These are phyloP conservation scores for Numenius phaeopus DNA, from an alignment of 2,797 vertebrate genomes.

Conservation along the genomic window DNA sequence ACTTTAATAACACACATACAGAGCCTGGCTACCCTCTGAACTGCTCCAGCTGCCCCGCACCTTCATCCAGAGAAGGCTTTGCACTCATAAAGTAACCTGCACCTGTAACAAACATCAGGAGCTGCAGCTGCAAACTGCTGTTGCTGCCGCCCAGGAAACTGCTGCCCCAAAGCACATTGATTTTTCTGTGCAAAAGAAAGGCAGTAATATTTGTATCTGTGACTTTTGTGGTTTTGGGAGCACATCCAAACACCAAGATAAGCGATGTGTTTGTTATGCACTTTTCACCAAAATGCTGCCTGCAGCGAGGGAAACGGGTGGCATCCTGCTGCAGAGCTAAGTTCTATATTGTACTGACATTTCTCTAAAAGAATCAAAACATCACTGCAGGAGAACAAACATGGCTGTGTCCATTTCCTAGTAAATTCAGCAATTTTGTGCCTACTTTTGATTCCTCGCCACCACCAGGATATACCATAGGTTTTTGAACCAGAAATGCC, in stretches of 20 bases:
- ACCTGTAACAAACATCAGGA: background rate
- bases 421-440: background rate
- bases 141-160: background rate
- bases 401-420: background rate
- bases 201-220: background rate
- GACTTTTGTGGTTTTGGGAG: background rate
- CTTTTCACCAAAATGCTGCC: background rate
- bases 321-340: background rate
- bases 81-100: background rate
- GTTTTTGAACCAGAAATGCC: background rate
- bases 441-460: background rate
- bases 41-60: background rate
- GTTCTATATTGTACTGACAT: background rate
- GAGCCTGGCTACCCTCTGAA: background rate
- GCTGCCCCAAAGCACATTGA: background rate
- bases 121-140: background rate
- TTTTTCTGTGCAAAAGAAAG: background rate
- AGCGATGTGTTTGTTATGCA: background rate
- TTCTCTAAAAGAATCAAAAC: background rate
- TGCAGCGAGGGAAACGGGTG: background rate
- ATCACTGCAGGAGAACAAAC: background rate
- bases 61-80: background rate
- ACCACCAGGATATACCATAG: accelerated
- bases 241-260: background rate
- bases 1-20: background rate